Evolutionary conservation across 2,888 invertebrate species (phyloP).

Genomic region (Phalera bucephala): DNA sequence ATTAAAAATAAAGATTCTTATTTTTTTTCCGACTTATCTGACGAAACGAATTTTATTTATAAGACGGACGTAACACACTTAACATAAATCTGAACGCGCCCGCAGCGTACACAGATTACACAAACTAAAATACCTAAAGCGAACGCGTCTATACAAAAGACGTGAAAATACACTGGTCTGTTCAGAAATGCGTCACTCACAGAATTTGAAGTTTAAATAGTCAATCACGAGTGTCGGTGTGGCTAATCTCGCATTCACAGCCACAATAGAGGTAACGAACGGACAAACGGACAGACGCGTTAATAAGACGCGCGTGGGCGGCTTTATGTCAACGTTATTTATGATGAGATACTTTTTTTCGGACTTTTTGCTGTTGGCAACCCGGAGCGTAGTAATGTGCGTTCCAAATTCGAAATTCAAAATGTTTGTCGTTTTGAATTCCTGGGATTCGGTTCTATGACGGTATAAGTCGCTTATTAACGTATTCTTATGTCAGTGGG

Average conservation of each 20-base stretch:
- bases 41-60: conserved; percentile 35
- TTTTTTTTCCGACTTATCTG: conserved; percentile 27
- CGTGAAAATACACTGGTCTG: conserved; percentile 32
- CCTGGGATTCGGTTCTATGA: no score
- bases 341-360: conserved; percentile 67
- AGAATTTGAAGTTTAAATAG: conserved; percentile 75
- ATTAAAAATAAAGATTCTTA: conserved; percentile 29
- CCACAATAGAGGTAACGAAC: conserved; percentile 81
- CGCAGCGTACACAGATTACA: conserved; percentile 29
- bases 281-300: conserved; percentile 76
- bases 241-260: conserved; percentile 78
- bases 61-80: conserved; percentile 31
- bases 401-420: conserved; percentile 27
- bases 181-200: conserved; percentile 64
- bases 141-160: conserved; percentile 31
- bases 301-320: conserved; percentile 81
- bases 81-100: conserved; percentile 31
- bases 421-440: conserved; percentile 14
- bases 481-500: no score
- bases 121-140: conserved; percentile 32
- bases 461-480: no score
- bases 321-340: conserved; percentile 80
- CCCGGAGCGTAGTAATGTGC: conserved; percentile 25
- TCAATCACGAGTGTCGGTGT: conserved; percentile 78
- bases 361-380: conserved; percentile 56